phyloP scores from a whole-genome alignment of 2,888 invertebrate species.

The Ophion slaviceki region DNA sequence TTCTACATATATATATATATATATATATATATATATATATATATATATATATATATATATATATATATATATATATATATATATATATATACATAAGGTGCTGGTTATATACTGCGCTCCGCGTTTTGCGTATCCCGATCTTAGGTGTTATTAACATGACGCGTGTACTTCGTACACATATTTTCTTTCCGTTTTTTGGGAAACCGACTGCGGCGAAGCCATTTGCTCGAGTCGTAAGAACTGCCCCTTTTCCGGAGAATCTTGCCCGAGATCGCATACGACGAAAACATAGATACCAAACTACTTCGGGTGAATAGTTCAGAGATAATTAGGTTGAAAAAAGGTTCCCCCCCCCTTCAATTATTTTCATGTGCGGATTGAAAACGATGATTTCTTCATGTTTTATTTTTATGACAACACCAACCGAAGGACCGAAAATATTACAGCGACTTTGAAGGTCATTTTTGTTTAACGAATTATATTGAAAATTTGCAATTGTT shows the following conservation, averaged over 20 bases:
- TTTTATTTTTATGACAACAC: too few relatives aligned
- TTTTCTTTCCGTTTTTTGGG: constrained; percentile 54
- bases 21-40: too few relatives aligned
- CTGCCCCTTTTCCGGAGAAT: constrained; percentile 3
- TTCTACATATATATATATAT: background rate
- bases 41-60: too few relatives aligned
- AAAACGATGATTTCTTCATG: too few relatives aligned
- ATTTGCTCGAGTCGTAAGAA: constrained; percentile 22
- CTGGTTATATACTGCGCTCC: constrained; percentile 44
- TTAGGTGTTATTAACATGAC: constrained; percentile 70
- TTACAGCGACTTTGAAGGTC: too few relatives aligned
- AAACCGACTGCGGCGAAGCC: constrained; percentile 28
- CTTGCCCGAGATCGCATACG: background rate
- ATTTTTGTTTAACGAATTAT: too few relatives aligned
- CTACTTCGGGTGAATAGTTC: background rate
- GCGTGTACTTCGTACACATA: constrained; percentile 63
- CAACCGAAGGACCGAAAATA: too few relatives aligned
- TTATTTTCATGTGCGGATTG: too few relatives aligned
- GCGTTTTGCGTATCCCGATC: constrained; percentile 58
- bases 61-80: background rate
- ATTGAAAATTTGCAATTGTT: too few relatives aligned
- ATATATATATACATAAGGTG: too few relatives aligned
- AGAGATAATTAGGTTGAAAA: background rate
- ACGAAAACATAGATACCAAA: background rate
- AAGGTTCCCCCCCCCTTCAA: too few relatives aligned